Base-by-base conservation (phyloP, 2,888 invertebrate species). In the Torymus texanus region DNA sequence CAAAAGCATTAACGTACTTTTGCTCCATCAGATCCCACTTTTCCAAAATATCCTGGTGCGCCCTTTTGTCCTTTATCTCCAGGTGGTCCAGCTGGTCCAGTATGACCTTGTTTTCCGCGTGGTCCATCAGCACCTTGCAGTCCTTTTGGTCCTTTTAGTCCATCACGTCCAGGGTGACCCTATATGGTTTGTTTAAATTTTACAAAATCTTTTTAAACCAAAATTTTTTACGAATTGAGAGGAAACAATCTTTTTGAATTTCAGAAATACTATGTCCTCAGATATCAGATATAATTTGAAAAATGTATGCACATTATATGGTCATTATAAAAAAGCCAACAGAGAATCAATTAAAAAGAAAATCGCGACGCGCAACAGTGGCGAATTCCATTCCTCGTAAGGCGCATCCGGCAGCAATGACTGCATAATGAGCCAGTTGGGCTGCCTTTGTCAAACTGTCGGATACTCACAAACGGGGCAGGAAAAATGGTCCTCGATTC, bases 51-150 rank as follows among this genome's bases (percentile, higher is more conserved):
- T 18, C 97, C 97, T 0, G 95, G 96, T 1, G 95, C 95, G 66
- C 97, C 97, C 90, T 97, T 96, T 71, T 94, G 93, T n/a, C 97
- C 97, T 88, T 97, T 97, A n/a, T 92, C 92, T 0, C 97, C 97
- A 67, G 93, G 89, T 0, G 93, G 92, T 0, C 94, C 94, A 55
- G 86, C 82, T 0, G 91, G 91, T 1, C 94, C 94, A 18, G 88
- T 85, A 80, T 88, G 85, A n/a, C 95, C 95, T 73, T 92, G 91
- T 83, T 92, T 92, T 58, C 92, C 92, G 83, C 91, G 85, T 1
- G 91, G 91, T 3, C 95, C 96, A 71, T 92, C 91, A 70, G 92
- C 92, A 3, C 97, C 97, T 82, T 94, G 94, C 85, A 95, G 95
- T 56, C 97, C 97, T 87, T 95, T 91, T 58, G 86, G 83, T 14